phyloP scores from a whole-genome alignment of 1,140 invertebrate genomes.

The Dolichoris vasculosae region DNA sequence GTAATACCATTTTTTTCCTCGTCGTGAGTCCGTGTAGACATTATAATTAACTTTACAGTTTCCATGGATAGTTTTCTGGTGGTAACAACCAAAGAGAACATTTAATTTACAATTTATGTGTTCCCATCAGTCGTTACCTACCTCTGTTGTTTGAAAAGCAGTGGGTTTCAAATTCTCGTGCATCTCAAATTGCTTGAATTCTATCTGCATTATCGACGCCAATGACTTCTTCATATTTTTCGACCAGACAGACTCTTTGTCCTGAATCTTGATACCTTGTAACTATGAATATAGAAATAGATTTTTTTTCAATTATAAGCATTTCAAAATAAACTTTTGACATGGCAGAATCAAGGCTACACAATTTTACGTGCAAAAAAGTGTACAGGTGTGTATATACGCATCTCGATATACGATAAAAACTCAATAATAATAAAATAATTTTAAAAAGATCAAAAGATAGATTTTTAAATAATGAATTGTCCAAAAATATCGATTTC shows the following conservation, averaged over 20 bases:
- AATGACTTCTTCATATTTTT: slow-evolving; percentile 70
- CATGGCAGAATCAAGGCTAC: too few species aligned
- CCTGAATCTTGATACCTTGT: slow-evolving; percentile 58
- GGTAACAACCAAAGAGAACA: slow-evolving; percentile 77
- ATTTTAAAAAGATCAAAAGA: neutral
- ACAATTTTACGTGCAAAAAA: too few species aligned
- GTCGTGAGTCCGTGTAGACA: slow-evolving; percentile 48
- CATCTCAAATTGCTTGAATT: slow-evolving; percentile 47
- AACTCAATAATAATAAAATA: neutral
- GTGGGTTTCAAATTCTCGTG: neutral
- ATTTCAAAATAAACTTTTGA: too few species aligned
- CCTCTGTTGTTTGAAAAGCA: slow-evolving; percentile 57
- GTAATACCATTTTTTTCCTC: slow-evolving; percentile 47
- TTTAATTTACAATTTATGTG: slow-evolving; percentile 63
- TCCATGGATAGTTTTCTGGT: slow-evolving; percentile 70
- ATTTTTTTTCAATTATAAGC: neutral
- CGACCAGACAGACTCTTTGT: slow-evolving; percentile 62
- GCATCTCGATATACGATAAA: neutral
- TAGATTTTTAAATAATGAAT: too few species aligned
- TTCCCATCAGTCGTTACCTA: slow-evolving; percentile 75
- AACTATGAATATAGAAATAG: slow-evolving; percentile 50
- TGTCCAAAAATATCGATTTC: too few species aligned
- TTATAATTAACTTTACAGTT: slow-evolving; percentile 64
- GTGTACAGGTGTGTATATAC: too few species aligned
- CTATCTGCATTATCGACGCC: slow-evolving; percentile 66